Evolutionary conservation across 2,888 invertebrate species (phyloP).

Genomic region (Trissoscelio sp.): DNA sequence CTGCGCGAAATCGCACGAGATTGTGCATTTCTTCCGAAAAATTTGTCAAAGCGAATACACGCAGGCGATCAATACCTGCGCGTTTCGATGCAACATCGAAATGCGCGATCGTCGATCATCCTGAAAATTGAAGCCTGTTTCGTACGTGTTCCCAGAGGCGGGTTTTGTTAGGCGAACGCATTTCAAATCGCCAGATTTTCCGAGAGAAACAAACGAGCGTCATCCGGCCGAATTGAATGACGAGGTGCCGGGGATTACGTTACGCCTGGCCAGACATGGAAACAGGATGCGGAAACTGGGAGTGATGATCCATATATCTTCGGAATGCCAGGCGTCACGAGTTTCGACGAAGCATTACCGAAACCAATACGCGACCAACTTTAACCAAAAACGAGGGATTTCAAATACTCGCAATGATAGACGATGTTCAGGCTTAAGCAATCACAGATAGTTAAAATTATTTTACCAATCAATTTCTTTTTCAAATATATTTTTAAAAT

Average conservation of each 20-base stretch:
- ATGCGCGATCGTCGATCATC: slow-evolving; percentile 62
- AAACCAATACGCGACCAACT: slow-evolving; percentile 55
- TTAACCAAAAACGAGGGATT: slow-evolving; percentile 29
- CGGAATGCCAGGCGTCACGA: slow-evolving; percentile 49
- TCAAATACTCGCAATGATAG: slow-evolving; percentile 5
- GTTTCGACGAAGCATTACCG: slow-evolving; percentile 48
- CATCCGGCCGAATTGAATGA: slow-evolving; percentile 65
- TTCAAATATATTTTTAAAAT: too few species aligned
- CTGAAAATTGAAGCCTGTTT: slow-evolving; percentile 64
- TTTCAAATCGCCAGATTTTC: slow-evolving; percentile 64
- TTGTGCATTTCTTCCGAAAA: slow-evolving; percentile 59
- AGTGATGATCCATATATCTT: slow-evolving; percentile 66
- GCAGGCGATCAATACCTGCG: slow-evolving; percentile 45
- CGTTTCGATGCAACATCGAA: slow-evolving; percentile 41
- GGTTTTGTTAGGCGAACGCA: slow-evolving; percentile 56
- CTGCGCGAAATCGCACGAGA: slow-evolving; percentile 43
- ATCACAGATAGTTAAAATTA: background rate
- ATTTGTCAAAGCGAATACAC: slow-evolving; percentile 46
- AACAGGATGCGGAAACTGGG: slow-evolving; percentile 66
- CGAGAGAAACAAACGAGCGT: slow-evolving; percentile 64
- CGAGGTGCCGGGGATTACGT: slow-evolving; percentile 54
- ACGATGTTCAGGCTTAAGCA: slow-evolving; percentile 3
- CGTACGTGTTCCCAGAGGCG: slow-evolving; percentile 53
- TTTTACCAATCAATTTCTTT: too few species aligned
- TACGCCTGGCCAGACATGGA: slow-evolving; percentile 57